A percentile compares a stretch with the other conserved stretches of the same genome.
Evolutionary conservation across 2,888 invertebrate species (phyloP).

Genomic region (Ophioninae sp.): DNA sequence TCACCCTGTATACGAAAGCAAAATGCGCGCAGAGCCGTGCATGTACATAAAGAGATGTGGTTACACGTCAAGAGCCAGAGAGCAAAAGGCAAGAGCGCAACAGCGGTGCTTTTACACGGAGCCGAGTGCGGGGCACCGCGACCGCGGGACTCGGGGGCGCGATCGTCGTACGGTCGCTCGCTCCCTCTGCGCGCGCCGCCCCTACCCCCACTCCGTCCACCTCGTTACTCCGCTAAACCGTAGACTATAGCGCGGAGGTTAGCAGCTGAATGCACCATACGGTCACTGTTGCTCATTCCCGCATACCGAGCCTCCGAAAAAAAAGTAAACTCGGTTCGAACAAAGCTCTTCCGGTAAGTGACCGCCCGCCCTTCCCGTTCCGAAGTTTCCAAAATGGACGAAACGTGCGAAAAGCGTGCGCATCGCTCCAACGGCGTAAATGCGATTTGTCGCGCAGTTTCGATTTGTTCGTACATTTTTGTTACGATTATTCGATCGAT

Average conservation of each 20-base stretch:
- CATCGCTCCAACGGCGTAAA: neutral
- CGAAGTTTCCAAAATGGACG: neutral
- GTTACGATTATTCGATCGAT: neutral
- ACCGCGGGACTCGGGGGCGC: conserved; percentile 42
- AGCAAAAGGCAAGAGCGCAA: conserved; percentile 50
- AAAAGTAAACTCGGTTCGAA: neutral
- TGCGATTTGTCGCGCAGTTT: neutral
- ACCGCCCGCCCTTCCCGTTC: neutral
- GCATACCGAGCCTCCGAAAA: neutral
- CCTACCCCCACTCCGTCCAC: conserved; percentile 19
- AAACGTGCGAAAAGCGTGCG: neutral
- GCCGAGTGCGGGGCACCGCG: neutral
- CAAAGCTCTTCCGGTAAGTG: neutral
- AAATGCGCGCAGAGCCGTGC: neutral
- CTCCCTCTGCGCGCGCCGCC: neutral
- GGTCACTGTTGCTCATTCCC: conserved; percentile 57
- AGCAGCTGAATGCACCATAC: conserved; percentile 62
- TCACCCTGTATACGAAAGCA: neutral
- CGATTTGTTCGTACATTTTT: neutral
- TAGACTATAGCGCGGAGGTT: conserved; percentile 41
- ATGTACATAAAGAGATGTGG: conserved; percentile 12
- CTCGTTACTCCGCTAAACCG: conserved; percentile 32
- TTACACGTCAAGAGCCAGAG: conserved; percentile 49
- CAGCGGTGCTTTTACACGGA: conserved; percentile 57
- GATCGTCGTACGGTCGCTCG: conserved; percentile 33